Base-by-base conservation (phyloP, 2,888 invertebrate species). In the Drosophila ezoana region DNA sequence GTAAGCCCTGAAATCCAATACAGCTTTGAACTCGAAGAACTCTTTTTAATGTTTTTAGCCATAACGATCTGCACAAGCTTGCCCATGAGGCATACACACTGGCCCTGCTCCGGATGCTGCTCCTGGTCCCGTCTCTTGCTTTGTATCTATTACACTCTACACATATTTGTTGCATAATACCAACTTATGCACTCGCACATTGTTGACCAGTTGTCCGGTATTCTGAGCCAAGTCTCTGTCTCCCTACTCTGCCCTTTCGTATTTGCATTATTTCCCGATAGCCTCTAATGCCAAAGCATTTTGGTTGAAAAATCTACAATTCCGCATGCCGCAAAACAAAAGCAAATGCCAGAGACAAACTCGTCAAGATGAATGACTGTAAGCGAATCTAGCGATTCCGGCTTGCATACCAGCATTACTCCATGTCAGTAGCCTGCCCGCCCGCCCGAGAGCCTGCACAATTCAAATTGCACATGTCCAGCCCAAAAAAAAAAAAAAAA, bases 101-200 rank as follows among this genome's bases (percentile, higher is more conserved):
- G 43, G 23, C 16, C 28, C 28, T 23, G 23, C 8, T 23, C 8
- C 23, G 23, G 8, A 28, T 28, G 8, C 8, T 28, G 23, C 8
- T 28, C 23, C 28, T 28, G 28, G 8, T 28, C 23, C 14, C 1
- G 16, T 3, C 47, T 32, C 23, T 11, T 11, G 35, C 14, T 62
- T 56, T 56, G 65, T 65, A 44, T 65, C 61, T 37, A 52, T 59
- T 61, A 62, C 76, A 59, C 44, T 56, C 57, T 65, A 28, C 65
- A 65, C 87, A 82, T 87, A 84, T 82, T 82, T 82, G 79, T 78
- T 81, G 79, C 78, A 87, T 78, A 87, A 82, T 82, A 58, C 81
- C 71, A 77, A 77, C 87, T 84, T 87, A 81, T 84, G 78, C 68
- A 61, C 71, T 70, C 64, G 67, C 77, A 73, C 80, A 86, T 81